A percentile compares a stretch with the other conserved stretches of the same genome.
phyloP scores from a whole-genome alignment of 2,888 invertebrate genomes.

The Cylloceria caligata region DNA sequence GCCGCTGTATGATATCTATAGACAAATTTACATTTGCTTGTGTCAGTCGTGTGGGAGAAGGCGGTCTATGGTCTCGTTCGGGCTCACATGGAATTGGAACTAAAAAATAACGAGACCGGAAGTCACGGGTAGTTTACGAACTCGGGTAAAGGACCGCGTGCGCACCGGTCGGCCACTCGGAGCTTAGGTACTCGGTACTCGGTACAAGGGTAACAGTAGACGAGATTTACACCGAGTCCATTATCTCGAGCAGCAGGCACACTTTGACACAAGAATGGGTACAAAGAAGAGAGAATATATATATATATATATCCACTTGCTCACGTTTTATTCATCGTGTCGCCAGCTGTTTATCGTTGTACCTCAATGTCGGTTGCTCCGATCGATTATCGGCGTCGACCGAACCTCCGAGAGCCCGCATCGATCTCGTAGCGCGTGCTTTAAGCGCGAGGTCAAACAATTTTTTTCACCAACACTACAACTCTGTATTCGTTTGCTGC shows the following conservation, averaged over 20 bases:
- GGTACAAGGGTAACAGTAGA: slow-evolving; percentile 21
- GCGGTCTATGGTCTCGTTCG: not conserved
- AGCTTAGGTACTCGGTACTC: not conserved
- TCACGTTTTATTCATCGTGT: not conserved
- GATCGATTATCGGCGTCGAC: slow-evolving; percentile 6
- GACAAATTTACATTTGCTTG: not conserved
- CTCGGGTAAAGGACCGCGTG: slow-evolving; percentile 55
- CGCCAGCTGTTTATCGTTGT: slow-evolving; percentile 5
- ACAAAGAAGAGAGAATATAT: not conserved
- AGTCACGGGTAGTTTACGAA: slow-evolving; percentile 62
- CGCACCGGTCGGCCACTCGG: slow-evolving; percentile 20
- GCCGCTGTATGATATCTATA: too few species aligned
- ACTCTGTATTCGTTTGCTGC: not conserved
- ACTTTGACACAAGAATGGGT: not conserved
- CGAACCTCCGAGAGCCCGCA: not conserved
- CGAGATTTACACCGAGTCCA: not conserved
- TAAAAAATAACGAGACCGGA: slow-evolving; percentile 62
- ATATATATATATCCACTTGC: slow-evolving; percentile 2
- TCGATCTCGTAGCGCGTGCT: slow-evolving; percentile 9
- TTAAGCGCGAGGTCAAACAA: not conserved
- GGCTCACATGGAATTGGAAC: slow-evolving; percentile 30
- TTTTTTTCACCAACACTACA: not conserved
- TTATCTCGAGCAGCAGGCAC: not conserved
- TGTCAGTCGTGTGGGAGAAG: not conserved
- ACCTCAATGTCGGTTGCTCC: not conserved